Conservation (phyloP, 2,113 vertebrate species). For the Sander vitreus region DNA sequence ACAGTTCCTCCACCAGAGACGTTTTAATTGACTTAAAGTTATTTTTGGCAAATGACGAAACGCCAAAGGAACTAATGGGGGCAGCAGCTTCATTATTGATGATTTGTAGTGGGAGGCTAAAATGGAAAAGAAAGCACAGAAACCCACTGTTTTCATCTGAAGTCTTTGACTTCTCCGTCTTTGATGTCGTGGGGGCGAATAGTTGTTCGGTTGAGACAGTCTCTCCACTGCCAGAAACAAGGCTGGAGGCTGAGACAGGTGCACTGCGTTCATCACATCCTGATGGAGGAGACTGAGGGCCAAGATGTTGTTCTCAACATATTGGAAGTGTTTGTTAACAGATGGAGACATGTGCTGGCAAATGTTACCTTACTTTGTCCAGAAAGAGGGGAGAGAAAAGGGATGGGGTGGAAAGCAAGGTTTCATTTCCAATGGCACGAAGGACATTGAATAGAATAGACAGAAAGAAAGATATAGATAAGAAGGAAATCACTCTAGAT, state of each 20-base stretch:
- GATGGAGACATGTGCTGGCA: constrained; percentile 76
- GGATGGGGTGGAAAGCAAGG: constrained; percentile 42
- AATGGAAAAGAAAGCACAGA: constrained; percentile 62
- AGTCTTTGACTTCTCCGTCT: constrained; percentile 50
- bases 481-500: constrained; percentile 35
- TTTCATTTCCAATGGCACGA: constrained; percentile 68
- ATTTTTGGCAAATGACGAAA: constrained; percentile 60
- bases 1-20: constrained; percentile 39
- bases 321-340: constrained; percentile 80
- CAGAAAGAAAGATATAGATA: constrained; percentile 8
- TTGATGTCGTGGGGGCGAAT: constrained; percentile 68
- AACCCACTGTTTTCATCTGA: constrained; percentile 61
- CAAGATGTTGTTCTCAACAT: constrained; percentile 81
- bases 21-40: constrained; percentile 58
- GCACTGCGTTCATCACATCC: constrained; percentile 76
- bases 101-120: constrained; percentile 48
- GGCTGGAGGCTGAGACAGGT: constrained; percentile 79
- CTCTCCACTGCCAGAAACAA: constrained; percentile 70
- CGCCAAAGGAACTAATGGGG: constrained; percentile 37
- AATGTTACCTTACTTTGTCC: constrained; percentile 68
- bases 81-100: constrained; percentile 58
- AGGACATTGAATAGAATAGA: constrained; percentile 9
- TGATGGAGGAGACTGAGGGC: constrained; percentile 67
- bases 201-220: constrained; percentile 68
- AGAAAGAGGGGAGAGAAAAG: constrained; percentile 44